A percentile compares a stretch with the other conserved stretches of the same genome.
Conservation (phyloP, 1,140 invertebrate species). For the Halictus rubicundus region DNA sequence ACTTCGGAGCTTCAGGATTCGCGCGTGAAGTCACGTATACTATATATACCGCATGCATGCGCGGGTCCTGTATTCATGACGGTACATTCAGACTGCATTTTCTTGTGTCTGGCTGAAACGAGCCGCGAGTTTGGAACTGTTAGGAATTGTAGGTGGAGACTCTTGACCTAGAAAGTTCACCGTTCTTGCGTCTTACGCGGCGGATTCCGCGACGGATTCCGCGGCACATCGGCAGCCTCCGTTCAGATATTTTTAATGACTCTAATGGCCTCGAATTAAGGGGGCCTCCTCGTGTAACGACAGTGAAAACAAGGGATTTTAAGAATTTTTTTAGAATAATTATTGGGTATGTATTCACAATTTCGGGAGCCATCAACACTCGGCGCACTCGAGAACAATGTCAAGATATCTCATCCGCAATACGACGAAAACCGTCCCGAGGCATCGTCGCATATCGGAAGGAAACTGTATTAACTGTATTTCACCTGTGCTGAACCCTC, state of each 20-base stretch:
- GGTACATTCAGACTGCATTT: constrained; percentile 33
- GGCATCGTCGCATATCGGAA: too few relatives aligned
- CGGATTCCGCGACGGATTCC: background rate
- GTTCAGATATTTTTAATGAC: constrained; percentile 35
- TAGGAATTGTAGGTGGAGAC: constrained; percentile 13
- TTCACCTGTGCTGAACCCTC: too few relatives aligned
- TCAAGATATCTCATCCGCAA: too few relatives aligned
- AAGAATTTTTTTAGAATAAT: too few relatives aligned
- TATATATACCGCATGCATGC: constrained; percentile 9
- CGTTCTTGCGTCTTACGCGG: constrained; percentile 13
- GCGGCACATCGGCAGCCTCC: background rate
- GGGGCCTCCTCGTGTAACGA: too few relatives aligned
- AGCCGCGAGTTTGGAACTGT: constrained; percentile 43
- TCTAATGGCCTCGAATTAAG: too few relatives aligned
- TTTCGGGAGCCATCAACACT: too few relatives aligned
- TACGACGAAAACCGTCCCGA: too few relatives aligned
- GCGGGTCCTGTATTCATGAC: constrained; percentile 14
- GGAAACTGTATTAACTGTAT: too few relatives aligned
- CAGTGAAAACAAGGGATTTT: too few relatives aligned
- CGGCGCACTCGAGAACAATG: too few relatives aligned
- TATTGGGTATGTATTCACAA: too few relatives aligned
- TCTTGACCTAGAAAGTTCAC: constrained; percentile 34
- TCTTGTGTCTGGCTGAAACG: constrained; percentile 47
- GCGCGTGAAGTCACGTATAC: constrained; percentile 41
- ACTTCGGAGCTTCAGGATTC: constrained; percentile 30